Evolutionary conservation across 2,888 invertebrate species (phyloP).

Genomic region (Drosophila kanekoi): DNA sequence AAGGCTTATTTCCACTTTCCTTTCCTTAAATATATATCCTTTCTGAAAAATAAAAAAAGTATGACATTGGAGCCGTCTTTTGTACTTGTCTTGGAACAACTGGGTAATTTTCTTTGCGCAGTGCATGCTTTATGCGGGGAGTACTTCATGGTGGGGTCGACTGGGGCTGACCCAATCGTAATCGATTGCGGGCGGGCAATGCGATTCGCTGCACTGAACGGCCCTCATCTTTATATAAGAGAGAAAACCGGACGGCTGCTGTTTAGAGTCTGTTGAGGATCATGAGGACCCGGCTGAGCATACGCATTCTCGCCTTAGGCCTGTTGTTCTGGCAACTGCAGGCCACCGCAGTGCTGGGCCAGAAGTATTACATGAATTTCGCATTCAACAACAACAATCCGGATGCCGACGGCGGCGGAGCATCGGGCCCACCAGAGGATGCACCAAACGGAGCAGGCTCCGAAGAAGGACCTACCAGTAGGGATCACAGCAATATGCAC

Average conservation of each 20-base stretch:
- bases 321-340: slow-evolving; percentile 50
- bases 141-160: slow-evolving; percentile 18
- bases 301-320: slow-evolving; percentile 49
- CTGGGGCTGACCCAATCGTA: slow-evolving; percentile 30
- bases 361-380: slow-evolving; percentile 74
- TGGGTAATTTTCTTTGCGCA: slow-evolving; percentile 6
- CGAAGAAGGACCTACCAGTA: no score
- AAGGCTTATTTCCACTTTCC: no score
- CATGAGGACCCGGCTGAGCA: slow-evolving; percentile 54
- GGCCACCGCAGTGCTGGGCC: slow-evolving; percentile 40
- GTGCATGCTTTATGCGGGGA: slow-evolving; percentile 41
- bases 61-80: no score
- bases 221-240: slow-evolving; percentile 70
- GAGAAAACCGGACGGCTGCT: slow-evolving; percentile 52
- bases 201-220: slow-evolving; percentile 54
- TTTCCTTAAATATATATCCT: no score
- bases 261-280: slow-evolving; percentile 55
- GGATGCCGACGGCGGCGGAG: slow-evolving; percentile 9
- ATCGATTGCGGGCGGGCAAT: slow-evolving; percentile 44
- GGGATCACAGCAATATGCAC: neutral
- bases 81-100: no score
- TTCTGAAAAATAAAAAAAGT: no score
- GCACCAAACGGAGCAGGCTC: no score
- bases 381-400: slow-evolving; percentile 72
- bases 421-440: no score